Conservation (phyloP, 2,113 vertebrate genomes). For the Rhombomys opimus region DNA sequence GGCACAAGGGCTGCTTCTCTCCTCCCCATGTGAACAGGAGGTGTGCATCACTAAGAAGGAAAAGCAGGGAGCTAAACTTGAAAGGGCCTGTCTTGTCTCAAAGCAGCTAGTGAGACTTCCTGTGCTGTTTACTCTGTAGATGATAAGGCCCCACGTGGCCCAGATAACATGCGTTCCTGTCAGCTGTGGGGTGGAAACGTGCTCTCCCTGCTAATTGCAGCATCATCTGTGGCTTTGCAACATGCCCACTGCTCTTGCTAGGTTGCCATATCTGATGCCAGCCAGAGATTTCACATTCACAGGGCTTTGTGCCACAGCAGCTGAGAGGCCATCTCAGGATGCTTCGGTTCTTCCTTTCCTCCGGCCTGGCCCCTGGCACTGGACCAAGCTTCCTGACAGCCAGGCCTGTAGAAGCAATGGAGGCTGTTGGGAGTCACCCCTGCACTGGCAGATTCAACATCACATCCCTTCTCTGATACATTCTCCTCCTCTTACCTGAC, state of each 20-base stretch:
- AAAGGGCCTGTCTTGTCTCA: slow-evolving; percentile 59
- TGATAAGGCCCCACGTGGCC: slow-evolving; percentile 78
- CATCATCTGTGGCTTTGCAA: slow-evolving; percentile 1
- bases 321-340: slow-evolving; percentile 11
- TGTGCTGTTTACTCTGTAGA: slow-evolving; percentile 68
- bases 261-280: slow-evolving; percentile 70
- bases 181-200: slow-evolving; percentile 72
- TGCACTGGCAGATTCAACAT: background rate
- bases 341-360: background rate
- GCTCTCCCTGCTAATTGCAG: slow-evolving; percentile 77
- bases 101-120: slow-evolving; percentile 40
- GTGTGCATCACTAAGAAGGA: slow-evolving; percentile 30
- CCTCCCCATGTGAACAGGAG: background rate
- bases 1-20: too few relatives aligned
- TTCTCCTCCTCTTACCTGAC: background rate
- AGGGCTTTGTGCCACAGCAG: rapidly evolving
- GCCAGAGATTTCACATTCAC: slow-evolving; percentile 29
- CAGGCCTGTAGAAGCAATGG: background rate
- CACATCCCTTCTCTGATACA: background rate
- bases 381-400: background rate
- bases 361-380: background rate
- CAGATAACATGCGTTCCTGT: slow-evolving; percentile 75
- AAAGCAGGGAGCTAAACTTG: slow-evolving; percentile 65
- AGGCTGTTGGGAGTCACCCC: background rate
- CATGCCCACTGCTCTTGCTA: slow-evolving; percentile 64